phyloP scores from a whole-genome alignment of 2,888 invertebrate genomes.

The Hydraecia micacea region DNA sequence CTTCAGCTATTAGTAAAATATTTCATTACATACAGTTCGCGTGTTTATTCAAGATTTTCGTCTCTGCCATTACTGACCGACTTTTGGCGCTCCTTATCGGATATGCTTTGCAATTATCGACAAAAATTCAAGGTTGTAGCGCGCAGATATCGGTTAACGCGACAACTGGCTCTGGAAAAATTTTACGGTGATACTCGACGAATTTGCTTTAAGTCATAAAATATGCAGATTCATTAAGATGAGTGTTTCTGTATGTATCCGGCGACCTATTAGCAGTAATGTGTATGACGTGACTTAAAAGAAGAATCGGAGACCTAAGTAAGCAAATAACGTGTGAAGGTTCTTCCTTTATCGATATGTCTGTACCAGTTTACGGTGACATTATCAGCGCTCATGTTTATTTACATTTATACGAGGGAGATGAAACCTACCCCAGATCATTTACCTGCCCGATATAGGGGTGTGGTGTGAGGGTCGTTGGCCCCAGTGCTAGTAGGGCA shows the following conservation, averaged over 20 bases:
- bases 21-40: constrained; percentile 56
- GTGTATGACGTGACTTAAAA: constrained; percentile 33
- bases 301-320: constrained; percentile 37
- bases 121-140: constrained; percentile 44
- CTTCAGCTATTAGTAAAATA: constrained; percentile 65
- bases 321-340: constrained; percentile 49
- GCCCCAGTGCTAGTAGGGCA: constrained; percentile 74
- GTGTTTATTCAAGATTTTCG: constrained; percentile 40
- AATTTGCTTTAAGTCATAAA: constrained; percentile 2
- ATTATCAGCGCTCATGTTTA: constrained; percentile 49
- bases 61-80: constrained; percentile 46
- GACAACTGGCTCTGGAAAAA: constrained; percentile 26
- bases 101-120: constrained; percentile 41
- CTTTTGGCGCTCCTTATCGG: constrained; percentile 47
- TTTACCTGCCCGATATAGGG: constrained; percentile 71
- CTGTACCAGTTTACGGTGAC: constrained; percentile 42
- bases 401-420: constrained; percentile 52
- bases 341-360: constrained; percentile 53
- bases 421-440: constrained; percentile 69
- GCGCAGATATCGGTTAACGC: constrained; percentile 39
- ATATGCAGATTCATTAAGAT: constrained; percentile 14
- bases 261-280: constrained; percentile 29
- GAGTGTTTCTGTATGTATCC: constrained; percentile 10
- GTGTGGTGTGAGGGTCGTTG: constrained; percentile 75
- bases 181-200: constrained; percentile 6